Conservation (phyloP, 2,113 vertebrate genomes). For the Ursus arctos region DNA sequence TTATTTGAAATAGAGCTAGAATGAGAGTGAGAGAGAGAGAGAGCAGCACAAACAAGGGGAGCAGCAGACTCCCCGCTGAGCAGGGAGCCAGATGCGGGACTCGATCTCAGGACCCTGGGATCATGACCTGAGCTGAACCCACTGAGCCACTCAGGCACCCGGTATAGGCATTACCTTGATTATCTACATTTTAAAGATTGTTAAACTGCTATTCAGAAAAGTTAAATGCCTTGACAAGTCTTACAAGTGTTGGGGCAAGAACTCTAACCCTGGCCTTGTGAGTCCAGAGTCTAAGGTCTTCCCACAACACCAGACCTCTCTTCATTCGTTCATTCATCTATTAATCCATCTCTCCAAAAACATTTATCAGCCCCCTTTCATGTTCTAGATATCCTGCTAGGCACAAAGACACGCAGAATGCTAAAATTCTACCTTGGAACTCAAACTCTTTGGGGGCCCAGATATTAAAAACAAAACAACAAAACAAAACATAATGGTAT, state of each 20-base stretch:
- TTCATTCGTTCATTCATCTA: no score
- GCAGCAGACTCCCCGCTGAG: no score
- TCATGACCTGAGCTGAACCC: no score
- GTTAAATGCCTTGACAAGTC: background rate
- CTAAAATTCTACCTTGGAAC: background rate
- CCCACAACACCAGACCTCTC: background rate
- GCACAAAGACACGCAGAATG: background rate
- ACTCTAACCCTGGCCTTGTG: background rate
- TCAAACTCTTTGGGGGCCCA: background rate
- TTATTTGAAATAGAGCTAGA: no score
- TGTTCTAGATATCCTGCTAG: background rate
- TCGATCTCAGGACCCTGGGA: no score
- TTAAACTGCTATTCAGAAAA: background rate
- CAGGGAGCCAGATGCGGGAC: no score
- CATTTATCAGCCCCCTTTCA: background rate
- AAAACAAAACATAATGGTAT: background rate
- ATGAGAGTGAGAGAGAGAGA: no score
- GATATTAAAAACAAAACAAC: background rate
- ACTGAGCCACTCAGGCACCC: background rate
- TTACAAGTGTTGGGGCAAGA: background rate
- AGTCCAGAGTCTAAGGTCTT: background rate
- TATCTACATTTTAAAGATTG: background rate
- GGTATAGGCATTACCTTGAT: background rate
- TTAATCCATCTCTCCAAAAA: background rate
- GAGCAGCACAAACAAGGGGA: no score